These are phyloP conservation scores for Drosophila borealis DNA, from an alignment of 2,888 invertebrate genomes.

Conservation along the genomic window DNA sequence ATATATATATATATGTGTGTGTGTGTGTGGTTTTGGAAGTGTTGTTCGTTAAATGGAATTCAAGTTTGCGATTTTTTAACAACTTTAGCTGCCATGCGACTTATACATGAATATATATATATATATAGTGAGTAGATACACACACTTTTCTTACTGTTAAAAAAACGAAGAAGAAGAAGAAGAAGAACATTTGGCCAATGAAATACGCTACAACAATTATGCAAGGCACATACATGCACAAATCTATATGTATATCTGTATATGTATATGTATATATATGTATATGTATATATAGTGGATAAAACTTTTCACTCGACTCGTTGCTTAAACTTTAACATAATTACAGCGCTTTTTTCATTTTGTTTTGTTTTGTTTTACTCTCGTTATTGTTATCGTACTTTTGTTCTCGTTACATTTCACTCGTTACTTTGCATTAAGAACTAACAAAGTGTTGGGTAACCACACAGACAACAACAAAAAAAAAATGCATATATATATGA, in stretches of 20 bases:
- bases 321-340: constrained; percentile 43
- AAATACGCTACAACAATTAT: constrained; percentile 63
- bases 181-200: constrained; percentile 49
- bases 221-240: constrained; percentile 49
- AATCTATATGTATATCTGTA: constrained; percentile 27
- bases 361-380: constrained; percentile 5
- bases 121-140: constrained; percentile 3
- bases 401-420: constrained; percentile 29
- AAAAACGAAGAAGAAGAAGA: constrained; percentile 25
- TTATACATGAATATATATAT: constrained; percentile 27
- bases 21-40: constrained; percentile 13
- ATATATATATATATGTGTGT: too few relatives aligned
- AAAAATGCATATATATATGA: constrained; percentile 8
- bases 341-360: constrained; percentile 42
- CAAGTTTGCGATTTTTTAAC: constrained; percentile 55
- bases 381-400: constrained; percentile 21
- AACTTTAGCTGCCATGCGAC: constrained; percentile 60
- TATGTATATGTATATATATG: constrained; percentile 23
- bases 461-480: constrained; percentile 25
- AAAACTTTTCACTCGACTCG: constrained; percentile 31
- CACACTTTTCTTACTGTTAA: constrained; percentile 12
- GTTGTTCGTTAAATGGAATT: constrained; percentile 61
- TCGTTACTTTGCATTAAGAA: constrained; percentile 37
- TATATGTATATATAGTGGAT: constrained; percentile 11
- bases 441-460: constrained; percentile 31